A percentile compares a stretch with the other conserved stretches of the same genome.
These are phyloP conservation scores for Tinamus guttatus DNA, from an alignment of 2,113 vertebrate genomes.

Conservation along the genomic window DNA sequence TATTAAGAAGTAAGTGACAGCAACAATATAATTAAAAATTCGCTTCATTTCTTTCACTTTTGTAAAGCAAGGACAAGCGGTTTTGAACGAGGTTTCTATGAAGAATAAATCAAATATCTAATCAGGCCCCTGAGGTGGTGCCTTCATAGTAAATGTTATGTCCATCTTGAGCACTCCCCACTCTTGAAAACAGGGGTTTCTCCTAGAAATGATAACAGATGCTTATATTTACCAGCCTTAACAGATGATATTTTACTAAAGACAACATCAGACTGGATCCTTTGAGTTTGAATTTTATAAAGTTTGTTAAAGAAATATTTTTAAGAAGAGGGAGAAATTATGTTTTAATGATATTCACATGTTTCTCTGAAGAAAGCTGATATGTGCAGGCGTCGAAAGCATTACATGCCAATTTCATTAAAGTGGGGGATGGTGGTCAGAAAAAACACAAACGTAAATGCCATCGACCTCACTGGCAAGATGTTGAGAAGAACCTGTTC, in stretches of 20 bases:
- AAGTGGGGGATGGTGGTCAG: slow-evolving; percentile 15
- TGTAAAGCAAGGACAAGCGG: background rate
- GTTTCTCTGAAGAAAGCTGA: slow-evolving; percentile 73
- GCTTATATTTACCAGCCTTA: background rate
- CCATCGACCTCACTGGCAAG: slow-evolving; percentile 63
- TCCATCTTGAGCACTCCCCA: background rate
- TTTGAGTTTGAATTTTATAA: slow-evolving; percentile 63
- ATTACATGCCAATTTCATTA: slow-evolving; percentile 77
- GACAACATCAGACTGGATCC: slow-evolving; percentile 44
- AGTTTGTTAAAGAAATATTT: slow-evolving; percentile 69
- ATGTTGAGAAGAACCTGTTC: slow-evolving; percentile 48
- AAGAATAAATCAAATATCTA: background rate
- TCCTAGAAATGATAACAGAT: background rate
- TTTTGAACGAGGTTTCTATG: background rate
- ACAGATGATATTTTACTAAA: slow-evolving; percentile 66
- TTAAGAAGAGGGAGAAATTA: slow-evolving; percentile 56
- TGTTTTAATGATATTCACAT: slow-evolving; percentile 78
- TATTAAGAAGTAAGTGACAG: background rate
- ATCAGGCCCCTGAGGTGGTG: background rate
- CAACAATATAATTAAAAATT: background rate
- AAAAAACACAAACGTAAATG: slow-evolving; percentile 56
- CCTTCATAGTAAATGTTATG: background rate
- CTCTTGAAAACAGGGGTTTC: background rate
- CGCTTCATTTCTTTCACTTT: background rate
- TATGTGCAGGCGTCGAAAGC: slow-evolving; percentile 68